phyloP scores from a whole-genome alignment of 2,797 vertebrate species.

The Rachycentron canadum region DNA sequence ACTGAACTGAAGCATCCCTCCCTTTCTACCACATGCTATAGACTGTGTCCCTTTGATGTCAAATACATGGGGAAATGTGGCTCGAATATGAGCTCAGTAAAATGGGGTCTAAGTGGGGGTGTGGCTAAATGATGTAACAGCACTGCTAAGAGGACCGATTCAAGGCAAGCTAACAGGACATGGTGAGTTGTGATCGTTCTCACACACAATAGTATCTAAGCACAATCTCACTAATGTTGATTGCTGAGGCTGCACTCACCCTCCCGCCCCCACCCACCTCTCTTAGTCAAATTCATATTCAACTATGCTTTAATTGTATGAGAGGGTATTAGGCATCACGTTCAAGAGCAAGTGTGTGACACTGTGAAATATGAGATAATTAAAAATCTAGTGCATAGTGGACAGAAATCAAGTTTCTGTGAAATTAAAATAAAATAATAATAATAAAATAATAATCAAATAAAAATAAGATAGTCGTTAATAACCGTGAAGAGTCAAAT shows the following conservation, averaged over 20 bases:
- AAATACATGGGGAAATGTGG: conserved; percentile 51
- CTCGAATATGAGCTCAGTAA: conserved; percentile 60
- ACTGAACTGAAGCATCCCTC: conserved; percentile 51
- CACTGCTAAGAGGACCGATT: conserved; percentile 37
- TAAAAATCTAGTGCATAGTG: not conserved
- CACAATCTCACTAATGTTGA: conserved; percentile 51
- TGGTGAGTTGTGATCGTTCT: conserved; percentile 46
- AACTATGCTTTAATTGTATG: conserved; percentile 19
- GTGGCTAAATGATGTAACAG: conserved; percentile 60
- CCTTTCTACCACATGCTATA: conserved; percentile 53
- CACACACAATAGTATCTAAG: conserved; percentile 43
- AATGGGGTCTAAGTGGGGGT: conserved; percentile 61
- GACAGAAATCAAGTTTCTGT: conserved; percentile 5
- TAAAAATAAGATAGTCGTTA: not conserved
- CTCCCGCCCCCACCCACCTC: too few relatives aligned
- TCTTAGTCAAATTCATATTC: conserved; percentile 18
- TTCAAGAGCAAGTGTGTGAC: not conserved
- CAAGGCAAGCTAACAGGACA: conserved; percentile 31
- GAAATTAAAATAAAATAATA: too few relatives aligned
- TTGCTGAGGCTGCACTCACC: conserved; percentile 39
- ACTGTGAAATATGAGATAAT: not conserved
- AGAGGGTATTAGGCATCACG: not conserved
- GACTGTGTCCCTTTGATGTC: conserved; percentile 69
- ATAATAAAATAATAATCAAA: not conserved
- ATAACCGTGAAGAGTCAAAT: not conserved